Conservation (phyloP, 2,888 invertebrate species). For the Trimorus sp. region DNA sequence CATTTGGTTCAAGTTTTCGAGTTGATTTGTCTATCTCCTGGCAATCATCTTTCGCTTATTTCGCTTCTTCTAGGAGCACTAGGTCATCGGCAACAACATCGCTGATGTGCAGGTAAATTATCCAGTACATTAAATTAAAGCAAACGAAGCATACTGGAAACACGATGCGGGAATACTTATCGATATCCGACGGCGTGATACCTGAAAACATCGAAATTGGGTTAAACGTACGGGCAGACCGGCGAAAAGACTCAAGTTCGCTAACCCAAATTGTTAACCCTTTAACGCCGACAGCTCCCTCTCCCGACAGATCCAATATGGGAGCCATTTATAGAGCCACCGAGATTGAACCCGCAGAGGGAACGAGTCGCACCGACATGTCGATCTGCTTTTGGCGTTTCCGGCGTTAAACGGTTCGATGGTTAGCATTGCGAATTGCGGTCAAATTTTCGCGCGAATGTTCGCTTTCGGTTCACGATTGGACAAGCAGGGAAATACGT, state of each 20-base stretch:
- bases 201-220: conserved; percentile 77
- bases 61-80: conserved; percentile 83
- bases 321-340: no score
- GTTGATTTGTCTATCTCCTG: conserved; percentile 55
- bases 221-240: neutral
- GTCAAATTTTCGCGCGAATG: no score
- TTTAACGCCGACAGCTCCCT: neutral
- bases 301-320: no score
- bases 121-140: conserved; percentile 99
- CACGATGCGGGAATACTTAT: conserved; percentile 99
- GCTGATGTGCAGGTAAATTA: conserved; percentile 97
- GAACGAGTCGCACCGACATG: no score
- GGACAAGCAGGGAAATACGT: no score
- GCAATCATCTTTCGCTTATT: conserved; percentile 71
- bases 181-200: conserved; percentile 98
- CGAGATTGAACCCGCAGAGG: no score
- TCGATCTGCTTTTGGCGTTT: no score
- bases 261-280: neutral
- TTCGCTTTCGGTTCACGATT: no score
- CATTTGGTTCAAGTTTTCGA: conserved; percentile 58
- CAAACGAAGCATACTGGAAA: conserved; percentile 99
- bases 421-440: no score
- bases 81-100: conserved; percentile 97
- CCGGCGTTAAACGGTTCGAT: no score
- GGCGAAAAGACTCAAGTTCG: neutral